Evolutionary conservation across 2,888 invertebrate species (phyloP).

Genomic region (Calliopum simillimum): DNA sequence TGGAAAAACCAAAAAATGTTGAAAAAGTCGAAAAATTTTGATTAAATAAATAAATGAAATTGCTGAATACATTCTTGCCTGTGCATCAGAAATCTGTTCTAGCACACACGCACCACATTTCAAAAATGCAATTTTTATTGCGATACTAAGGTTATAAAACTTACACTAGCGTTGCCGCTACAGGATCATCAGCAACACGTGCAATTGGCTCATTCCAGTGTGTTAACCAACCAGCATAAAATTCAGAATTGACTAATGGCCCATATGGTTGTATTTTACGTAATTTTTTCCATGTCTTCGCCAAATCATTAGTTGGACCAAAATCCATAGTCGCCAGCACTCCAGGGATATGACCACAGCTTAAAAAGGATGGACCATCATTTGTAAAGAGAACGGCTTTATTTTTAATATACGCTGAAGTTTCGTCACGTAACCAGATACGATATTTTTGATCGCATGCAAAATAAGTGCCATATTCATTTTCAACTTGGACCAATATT

Average conservation of each 20-base stretch:
- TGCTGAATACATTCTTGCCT: too few relatives aligned
- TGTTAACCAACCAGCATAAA: conserved; percentile 92
- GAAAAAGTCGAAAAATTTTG: too few relatives aligned
- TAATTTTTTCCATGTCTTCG: conserved; percentile 66
- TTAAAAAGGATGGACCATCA: conserved; percentile 76
- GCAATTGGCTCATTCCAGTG: conserved; percentile 80
- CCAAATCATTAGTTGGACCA: conserved; percentile 68
- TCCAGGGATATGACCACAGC: conserved; percentile 77
- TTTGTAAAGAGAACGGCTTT: conserved; percentile 85
- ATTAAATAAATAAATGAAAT: too few relatives aligned
- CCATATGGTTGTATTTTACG: conserved; percentile 73
- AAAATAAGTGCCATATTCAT: conserved; percentile 89
- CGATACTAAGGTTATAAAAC: too few relatives aligned
- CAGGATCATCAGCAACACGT: conserved; percentile 67
- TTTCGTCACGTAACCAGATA: conserved; percentile 75
- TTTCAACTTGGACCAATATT: conserved; percentile 91
- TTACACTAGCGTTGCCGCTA: conserved; percentile 69
- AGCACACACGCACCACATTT: too few relatives aligned
- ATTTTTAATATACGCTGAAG: conserved; percentile 70
- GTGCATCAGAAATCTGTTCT: too few relatives aligned
- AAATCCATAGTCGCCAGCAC: conserved; percentile 85
- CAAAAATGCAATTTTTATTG: too few relatives aligned
- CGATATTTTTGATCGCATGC: conserved; percentile 80
- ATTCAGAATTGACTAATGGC: conserved; percentile 91
- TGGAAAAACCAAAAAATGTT: too few relatives aligned